Conservation (phyloP, 2,888 invertebrate species). For the Seira ritae region DNA sequence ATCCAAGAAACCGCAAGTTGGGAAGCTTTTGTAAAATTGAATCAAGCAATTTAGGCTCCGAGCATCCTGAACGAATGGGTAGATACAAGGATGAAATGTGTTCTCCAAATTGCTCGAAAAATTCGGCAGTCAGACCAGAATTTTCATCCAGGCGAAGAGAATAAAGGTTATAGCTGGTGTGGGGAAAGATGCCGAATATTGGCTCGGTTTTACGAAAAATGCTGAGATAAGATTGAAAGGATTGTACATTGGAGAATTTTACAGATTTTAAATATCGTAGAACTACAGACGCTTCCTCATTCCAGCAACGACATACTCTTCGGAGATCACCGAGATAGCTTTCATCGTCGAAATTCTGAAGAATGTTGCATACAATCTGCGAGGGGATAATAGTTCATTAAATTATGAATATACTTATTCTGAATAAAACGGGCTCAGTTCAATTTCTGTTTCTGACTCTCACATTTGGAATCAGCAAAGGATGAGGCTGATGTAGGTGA, state of each 20-base stretch:
- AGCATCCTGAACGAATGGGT: neutral
- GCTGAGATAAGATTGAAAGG: neutral
- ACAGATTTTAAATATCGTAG: conserved; percentile 19
- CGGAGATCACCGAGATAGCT: conserved; percentile 6
- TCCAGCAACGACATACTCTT: conserved; percentile 35
- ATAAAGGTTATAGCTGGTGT: conserved; percentile 17
- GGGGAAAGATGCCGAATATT: conserved; percentile 26
- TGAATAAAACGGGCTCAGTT: neutral
- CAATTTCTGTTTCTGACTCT: neutral
- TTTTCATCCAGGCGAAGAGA: too few species aligned
- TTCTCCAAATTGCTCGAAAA: conserved; percentile 29
- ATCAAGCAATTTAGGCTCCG: neutral
- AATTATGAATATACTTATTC: too few species aligned
- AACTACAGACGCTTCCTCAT: conserved; percentile 18
- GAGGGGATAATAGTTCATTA: too few species aligned
- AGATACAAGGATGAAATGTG: neutral
- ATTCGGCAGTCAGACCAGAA: neutral
- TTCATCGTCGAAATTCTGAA: conserved; percentile 1
- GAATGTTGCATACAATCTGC: conserved; percentile 29
- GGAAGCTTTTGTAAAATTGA: conserved; percentile 1
- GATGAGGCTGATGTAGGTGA: too few species aligned
- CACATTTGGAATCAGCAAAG: conserved; percentile 24
- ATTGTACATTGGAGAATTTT: neutral
- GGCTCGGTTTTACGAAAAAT: conserved; percentile 4
- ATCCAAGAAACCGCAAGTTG: neutral